Conservation (phyloP, 2,888 invertebrate genomes). For the Macaria liturata region DNA sequence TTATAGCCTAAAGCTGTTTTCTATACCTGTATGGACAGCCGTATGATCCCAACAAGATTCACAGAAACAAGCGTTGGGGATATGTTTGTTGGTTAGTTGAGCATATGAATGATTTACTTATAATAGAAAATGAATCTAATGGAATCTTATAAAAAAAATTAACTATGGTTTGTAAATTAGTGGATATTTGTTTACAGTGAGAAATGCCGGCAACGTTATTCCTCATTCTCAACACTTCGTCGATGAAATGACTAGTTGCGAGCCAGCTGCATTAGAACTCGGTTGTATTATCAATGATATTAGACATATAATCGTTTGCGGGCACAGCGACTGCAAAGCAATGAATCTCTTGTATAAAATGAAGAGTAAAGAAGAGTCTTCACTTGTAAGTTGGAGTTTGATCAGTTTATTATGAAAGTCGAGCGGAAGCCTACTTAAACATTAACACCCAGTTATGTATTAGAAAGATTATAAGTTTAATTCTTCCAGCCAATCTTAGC, state of each 20-base stretch:
- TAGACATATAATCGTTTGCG: conserved; percentile 96
- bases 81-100: conserved; percentile 94
- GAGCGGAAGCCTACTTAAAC: no score
- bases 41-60: conserved; percentile 98
- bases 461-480: no score
- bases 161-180: no score
- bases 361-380: conserved; percentile 89
- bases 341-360: conserved; percentile 96
- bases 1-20: conserved; percentile 97
- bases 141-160: neutral
- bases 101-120: conserved; percentile 12
- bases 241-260: conserved; percentile 95
- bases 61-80: conserved; percentile 98
- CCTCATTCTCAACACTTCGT: conserved; percentile 95
- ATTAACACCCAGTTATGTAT: no score
- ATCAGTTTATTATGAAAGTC: neutral
- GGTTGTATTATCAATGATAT: conserved; percentile 96
- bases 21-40: conserved; percentile 99
- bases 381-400: conserved; percentile 52
- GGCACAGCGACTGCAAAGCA: conserved; percentile 99
- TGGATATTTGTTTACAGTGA: conserved; percentile 83
- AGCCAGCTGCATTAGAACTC: conserved; percentile 97
- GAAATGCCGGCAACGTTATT: conserved; percentile 98
- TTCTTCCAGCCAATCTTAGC: no score
- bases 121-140: neutral